phyloP scores from a whole-genome alignment of 2,797 vertebrate genomes.

The Sandelia bainsii region DNA sequence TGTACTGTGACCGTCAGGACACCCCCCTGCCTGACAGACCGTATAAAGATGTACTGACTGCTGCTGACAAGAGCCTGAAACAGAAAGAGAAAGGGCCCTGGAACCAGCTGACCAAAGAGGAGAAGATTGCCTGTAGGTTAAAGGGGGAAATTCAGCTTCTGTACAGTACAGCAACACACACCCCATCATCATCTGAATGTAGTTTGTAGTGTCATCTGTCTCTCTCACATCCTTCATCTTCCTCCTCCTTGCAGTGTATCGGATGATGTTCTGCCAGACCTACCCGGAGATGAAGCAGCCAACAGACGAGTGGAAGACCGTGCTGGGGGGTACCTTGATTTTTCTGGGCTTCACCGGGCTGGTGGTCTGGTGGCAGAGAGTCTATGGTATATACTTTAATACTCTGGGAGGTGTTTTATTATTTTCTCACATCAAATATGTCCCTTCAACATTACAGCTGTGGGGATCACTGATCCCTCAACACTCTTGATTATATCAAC shows the following conservation, averaged over 20 bases:
- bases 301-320: slow-evolving; percentile 87
- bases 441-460: no score
- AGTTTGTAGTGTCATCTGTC: no score
- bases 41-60: slow-evolving; percentile 75
- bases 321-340: slow-evolving; percentile 83
- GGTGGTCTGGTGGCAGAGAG: slow-evolving; percentile 86
- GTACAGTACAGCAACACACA: neutral
- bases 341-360: slow-evolving; percentile 88
- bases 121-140: slow-evolving; percentile 87
- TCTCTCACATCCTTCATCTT: no score
- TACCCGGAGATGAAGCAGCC: slow-evolving; percentile 87
- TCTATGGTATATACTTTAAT: slow-evolving; percentile 83
- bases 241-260: slow-evolving; percentile 83
- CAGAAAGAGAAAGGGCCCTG: slow-evolving; percentile 91
- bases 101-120: slow-evolving; percentile 85
- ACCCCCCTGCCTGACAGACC: slow-evolving; percentile 86
- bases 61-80: slow-evolving; percentile 84
- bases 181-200: no score
- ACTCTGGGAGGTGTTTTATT: no score
- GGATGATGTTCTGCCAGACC: slow-evolving; percentile 83
- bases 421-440: no score
- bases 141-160: no score
- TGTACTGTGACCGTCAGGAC: slow-evolving; percentile 83
- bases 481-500: no score
- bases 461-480: no score